Evolutionary conservation across 2,797 vertebrate species (phyloP), one percentile per base, ranked within the genome.

Genomic region (Syncerus caffer): DNA sequence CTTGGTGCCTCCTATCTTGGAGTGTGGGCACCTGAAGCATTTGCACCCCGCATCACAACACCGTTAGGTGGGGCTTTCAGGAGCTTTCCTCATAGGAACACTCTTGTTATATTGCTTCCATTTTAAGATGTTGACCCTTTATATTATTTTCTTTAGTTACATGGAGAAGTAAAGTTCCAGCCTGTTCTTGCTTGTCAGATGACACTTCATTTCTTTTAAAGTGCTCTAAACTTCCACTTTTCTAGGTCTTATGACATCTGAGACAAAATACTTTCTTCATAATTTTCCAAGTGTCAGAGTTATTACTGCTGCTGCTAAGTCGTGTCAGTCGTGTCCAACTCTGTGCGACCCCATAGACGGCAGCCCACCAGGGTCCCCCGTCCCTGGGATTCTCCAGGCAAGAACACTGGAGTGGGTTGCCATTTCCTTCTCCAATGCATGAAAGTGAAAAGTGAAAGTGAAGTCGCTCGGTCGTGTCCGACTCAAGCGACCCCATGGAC

Each of bases 261-360:
- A 93, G 25, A 74, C 23, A 96, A 64, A 93, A 90, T 62, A 78
- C 2, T 93, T 93, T 14, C 45, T 92, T 92, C 27, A 51, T 64
- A 94, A 90, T 97, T 96, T 96, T n/a, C 89, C 57, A 91, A 89
- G n/a, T 64, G 25, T 90, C 71, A 94, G 19, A 79, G 25, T 76
- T 97, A 85, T 55, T 42, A 38, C 38, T 38, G 38, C 38, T 38
- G 38, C 38, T 38, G 38, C 38, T 38, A 38, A 38, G 38, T 38
- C 38, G 38, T 4, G 38, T 38, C 38, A 38, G 38, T 38, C 38
- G 4, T 38, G 38, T 38, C 38, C 4, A 38, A 38, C 38, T 38
- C 38, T 38, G 38, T 38, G 38, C 38, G 38, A 38, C 38, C 38
- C 38, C 38, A 38, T 38, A 38, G 38, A 38, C 38, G 38, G 38